phyloP scores from a whole-genome alignment of 2,797 vertebrate genomes.

The Crax fasciolata region DNA sequence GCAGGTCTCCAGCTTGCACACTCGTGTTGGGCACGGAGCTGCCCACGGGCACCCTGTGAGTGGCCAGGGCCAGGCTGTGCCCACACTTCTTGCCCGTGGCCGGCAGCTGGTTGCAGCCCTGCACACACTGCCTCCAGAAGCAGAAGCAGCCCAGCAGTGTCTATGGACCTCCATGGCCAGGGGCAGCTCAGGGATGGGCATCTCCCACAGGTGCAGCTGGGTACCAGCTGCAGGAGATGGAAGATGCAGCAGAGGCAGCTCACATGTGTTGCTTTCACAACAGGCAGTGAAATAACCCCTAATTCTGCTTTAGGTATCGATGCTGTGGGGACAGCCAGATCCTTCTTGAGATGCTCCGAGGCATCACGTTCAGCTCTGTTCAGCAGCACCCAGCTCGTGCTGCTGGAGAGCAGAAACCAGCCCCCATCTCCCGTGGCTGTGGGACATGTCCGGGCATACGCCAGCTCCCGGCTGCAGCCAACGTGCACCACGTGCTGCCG shows the following conservation, averaged over 20 bases:
- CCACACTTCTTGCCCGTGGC: rapidly evolving
- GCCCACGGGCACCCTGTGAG: neutral
- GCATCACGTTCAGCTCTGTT: neutral
- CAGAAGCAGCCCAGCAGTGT: neutral
- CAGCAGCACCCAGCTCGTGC: rapidly evolving
- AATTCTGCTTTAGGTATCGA: rapidly evolving
- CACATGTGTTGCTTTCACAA: neutral
- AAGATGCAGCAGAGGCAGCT: neutral
- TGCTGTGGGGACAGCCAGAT: neutral
- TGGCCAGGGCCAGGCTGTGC: neutral
- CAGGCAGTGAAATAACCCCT: neutral
- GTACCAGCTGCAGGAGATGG: rapidly evolving
- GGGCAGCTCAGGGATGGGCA: neutral
- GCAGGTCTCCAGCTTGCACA: neutral
- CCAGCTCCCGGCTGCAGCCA: neutral
- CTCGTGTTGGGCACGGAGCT: conserved; percentile 19
- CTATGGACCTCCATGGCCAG: neutral
- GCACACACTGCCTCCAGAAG: neutral
- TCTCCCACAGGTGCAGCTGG: rapidly evolving
- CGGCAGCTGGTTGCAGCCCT: neutral
- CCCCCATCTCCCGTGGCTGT: neutral
- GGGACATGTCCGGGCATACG: conserved; percentile 70
- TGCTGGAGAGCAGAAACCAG: neutral
- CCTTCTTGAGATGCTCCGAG: rapidly evolving
- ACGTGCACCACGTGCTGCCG: rapidly evolving